Evolutionary conservation across 2,888 invertebrate genomes (phyloP).

Genomic region (Peribatodes rhomboidaria): DNA sequence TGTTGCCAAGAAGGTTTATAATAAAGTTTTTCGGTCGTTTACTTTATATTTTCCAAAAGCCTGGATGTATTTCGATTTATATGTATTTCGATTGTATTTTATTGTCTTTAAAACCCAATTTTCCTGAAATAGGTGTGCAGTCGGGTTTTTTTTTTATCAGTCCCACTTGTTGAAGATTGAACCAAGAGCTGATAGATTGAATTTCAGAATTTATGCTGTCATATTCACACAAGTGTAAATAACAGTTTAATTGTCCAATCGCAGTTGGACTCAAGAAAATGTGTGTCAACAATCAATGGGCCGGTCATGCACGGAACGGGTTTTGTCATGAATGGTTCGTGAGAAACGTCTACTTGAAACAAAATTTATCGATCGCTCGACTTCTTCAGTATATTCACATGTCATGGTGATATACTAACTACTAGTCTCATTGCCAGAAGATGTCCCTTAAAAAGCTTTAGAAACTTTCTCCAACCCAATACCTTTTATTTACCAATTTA

Average conservation of each 20-base stretch:
- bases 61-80: too few species aligned
- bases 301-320: constrained; percentile 39
- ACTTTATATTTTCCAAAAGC: too few species aligned
- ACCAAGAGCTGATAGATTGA: background rate
- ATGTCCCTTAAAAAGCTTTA: too few species aligned
- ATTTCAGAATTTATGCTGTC: constrained; percentile 3
- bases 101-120: too few species aligned
- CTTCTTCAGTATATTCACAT: constrained; percentile 23
- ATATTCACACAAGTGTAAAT: constrained; percentile 9
- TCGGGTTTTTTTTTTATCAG: too few species aligned
- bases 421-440: too few species aligned
- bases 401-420: background rate
- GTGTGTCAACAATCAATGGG: constrained; percentile 42
- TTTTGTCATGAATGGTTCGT: constrained; percentile 42
- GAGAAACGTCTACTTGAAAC: constrained; percentile 36
- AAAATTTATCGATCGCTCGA: constrained; percentile 14
- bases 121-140: too few species aligned
- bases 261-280: constrained; percentile 37
- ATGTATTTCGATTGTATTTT: too few species aligned
- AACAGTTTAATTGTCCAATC: constrained; percentile 18
- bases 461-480: too few species aligned
- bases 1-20: too few species aligned
- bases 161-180: too few species aligned
- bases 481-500: background rate
- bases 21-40: too few species aligned